Base-by-base conservation (phyloP, 2,888 invertebrate species). In the Ennomos quercinarius region DNA sequence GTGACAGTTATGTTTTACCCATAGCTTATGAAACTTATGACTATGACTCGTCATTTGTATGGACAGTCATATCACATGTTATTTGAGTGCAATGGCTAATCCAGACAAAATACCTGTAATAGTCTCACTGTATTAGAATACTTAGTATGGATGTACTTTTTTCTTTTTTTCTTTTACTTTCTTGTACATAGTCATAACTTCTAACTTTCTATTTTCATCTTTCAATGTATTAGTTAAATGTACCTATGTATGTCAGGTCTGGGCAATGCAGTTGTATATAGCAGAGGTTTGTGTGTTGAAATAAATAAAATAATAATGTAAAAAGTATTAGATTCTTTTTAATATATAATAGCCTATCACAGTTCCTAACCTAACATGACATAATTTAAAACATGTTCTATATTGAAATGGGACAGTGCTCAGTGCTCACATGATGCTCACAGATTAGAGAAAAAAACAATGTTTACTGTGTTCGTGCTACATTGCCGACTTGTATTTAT, bases 231-330 rank as follows among this genome's bases (percentile, higher is more conserved):
- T 54, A 59, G 53, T 59, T 37, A 41, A 53, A 11, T 50, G 8
- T 51, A 43, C 40, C 10, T 44, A 12, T 36, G 35, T 41, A 48
- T 52, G 56, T 54, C 34, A 67, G 67, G 58, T 61, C 10, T 61
- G 64, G 65, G 69, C 63, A 67, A 65, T 64, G 64, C 60, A 57
- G n/a, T 60, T 69, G 67, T 69, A 69, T 41, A 69, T 66, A 69
- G 68, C 63, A 59, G 57, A 52, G 67, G 62, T 65, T 69, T 45
- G 40, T 57, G 50, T 64, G 57, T 64, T 35, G 38, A 47, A 57
- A 52, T 63, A 63, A 55, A 63, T 40, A 52, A 63, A 58, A 54
- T 36, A 50, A 11, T 36, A 13, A 40, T 43, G 11, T 27, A 47
- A 36, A 13, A n/a, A 10, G n/a, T 9, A 27, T 27, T 27, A 27